Evolutionary conservation across 2,113 vertebrate species (phyloP).

Genomic region (Dermatemys mawii): DNA sequence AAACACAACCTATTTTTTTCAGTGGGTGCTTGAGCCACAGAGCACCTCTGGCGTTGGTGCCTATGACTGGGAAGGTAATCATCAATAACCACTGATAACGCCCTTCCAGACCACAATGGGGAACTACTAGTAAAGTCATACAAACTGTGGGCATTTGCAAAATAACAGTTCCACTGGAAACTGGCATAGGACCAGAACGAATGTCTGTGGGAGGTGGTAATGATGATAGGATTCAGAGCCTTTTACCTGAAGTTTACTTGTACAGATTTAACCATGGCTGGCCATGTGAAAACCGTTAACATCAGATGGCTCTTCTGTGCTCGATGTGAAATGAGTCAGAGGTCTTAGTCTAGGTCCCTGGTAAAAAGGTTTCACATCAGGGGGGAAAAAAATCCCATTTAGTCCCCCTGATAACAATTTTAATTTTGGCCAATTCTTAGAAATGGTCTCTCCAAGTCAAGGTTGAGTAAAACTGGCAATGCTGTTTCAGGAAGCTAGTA

Average conservation of each 20-base stretch:
- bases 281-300: neutral
- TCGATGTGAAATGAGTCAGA: neutral
- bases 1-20: neutral
- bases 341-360: neutral
- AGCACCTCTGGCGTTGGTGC: neutral
- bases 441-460: neutral
- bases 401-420: neutral
- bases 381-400: neutral
- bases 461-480: neutral
- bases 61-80: neutral
- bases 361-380: neutral
- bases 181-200: neutral
- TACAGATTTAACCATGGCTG: neutral
- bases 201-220: neutral
- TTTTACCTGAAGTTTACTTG: neutral
- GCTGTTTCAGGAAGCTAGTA: neutral
- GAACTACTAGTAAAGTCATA: neutral
- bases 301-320: neutral
- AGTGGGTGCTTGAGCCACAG: neutral
- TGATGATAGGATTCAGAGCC: neutral
- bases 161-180: neutral
- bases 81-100: neutral
- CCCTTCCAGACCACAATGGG: neutral
- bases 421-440: neutral
- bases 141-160: neutral